These are phyloP conservation scores for Hololepta plana DNA, from an alignment of 2,888 invertebrate species.

Conservation along the genomic window DNA sequence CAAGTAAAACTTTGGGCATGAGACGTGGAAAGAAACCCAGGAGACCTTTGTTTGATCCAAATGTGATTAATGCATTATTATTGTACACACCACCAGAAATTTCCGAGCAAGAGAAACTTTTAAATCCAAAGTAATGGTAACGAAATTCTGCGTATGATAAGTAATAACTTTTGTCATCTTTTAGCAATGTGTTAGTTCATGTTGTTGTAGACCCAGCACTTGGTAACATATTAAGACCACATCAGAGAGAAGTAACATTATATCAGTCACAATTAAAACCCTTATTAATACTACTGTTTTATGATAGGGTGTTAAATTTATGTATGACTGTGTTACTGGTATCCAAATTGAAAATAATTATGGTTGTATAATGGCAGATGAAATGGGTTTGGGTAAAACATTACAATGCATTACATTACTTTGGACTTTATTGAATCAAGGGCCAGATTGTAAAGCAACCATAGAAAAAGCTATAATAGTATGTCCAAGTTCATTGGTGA, in stretches of 20 bases:
- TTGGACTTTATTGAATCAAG: slow-evolving; percentile 88
- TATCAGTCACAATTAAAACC: not conserved
- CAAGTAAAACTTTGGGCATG: slow-evolving; percentile 65
- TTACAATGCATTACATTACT: slow-evolving; percentile 90
- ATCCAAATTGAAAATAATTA: slow-evolving; percentile 65
- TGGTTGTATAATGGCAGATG: slow-evolving; percentile 99
- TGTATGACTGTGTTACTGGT: slow-evolving; percentile 98
- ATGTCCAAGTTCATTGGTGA: slow-evolving; percentile 92
- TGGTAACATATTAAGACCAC: slow-evolving; percentile 80
- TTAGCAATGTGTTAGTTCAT: slow-evolving; percentile 56
- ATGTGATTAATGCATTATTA: slow-evolving; percentile 80
- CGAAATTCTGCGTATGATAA: slow-evolving; percentile 1
- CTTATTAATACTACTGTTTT: slow-evolving; percentile 1
- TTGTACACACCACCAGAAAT: slow-evolving; percentile 70
- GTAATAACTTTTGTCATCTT: slow-evolving; percentile 12
- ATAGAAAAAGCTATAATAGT: slow-evolving; percentile 91
- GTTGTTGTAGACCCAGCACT: slow-evolving; percentile 94
- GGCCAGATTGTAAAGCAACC: slow-evolving; percentile 76
- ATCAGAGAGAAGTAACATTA: slow-evolving; percentile 67
- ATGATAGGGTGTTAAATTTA: slow-evolving; percentile 78
- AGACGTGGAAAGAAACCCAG: slow-evolving; percentile 38
- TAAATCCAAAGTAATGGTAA: slow-evolving; percentile 26
- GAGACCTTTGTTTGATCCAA: slow-evolving; percentile 77
- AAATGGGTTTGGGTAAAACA: slow-evolving; percentile 98
- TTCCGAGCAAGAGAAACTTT: slow-evolving; percentile 74